These are phyloP conservation scores for Amiota minor DNA, from an alignment of 2,888 invertebrate genomes.

Conservation along the genomic window DNA sequence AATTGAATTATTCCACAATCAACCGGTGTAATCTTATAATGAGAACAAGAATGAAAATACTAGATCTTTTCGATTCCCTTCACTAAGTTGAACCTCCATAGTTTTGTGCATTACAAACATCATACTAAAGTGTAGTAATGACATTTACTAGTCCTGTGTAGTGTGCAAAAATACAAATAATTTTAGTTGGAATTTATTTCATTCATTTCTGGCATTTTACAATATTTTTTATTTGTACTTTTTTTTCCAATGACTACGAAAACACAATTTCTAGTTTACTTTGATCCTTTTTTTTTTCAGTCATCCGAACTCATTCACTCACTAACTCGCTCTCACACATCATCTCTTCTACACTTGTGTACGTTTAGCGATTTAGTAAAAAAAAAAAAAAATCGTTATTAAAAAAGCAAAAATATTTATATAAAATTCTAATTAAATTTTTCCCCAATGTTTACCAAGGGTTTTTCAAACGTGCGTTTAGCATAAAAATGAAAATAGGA, in stretches of 20 bases:
- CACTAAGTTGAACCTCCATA: no score
- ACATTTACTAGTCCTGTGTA: neutral
- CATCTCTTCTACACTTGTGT: neutral
- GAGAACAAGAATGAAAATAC: no score
- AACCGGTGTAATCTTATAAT: no score
- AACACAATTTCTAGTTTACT: conserved; percentile 14
- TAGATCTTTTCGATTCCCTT: no score
- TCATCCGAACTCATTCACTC: no score
- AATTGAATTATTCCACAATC: no score
- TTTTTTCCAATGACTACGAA: neutral
- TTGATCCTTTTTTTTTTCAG: neutral
- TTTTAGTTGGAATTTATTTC: conserved; percentile 10
- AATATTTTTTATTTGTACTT: neutral
- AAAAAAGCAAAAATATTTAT: neutral
- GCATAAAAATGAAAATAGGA: no score
- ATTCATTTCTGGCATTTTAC: neutral
- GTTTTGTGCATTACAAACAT: no score
- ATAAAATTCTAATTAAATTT: conserved; percentile 19
- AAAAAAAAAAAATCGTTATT: neutral
- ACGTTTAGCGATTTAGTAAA: neutral
- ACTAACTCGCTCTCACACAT: neutral
- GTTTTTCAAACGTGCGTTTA: no score
- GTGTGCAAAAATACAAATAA: conserved; percentile 2
- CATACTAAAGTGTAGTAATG: no score
- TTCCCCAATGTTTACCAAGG: neutral